phyloP scores from a whole-genome alignment of 2,113 vertebrate species.

The Onychostoma macrolepis region DNA sequence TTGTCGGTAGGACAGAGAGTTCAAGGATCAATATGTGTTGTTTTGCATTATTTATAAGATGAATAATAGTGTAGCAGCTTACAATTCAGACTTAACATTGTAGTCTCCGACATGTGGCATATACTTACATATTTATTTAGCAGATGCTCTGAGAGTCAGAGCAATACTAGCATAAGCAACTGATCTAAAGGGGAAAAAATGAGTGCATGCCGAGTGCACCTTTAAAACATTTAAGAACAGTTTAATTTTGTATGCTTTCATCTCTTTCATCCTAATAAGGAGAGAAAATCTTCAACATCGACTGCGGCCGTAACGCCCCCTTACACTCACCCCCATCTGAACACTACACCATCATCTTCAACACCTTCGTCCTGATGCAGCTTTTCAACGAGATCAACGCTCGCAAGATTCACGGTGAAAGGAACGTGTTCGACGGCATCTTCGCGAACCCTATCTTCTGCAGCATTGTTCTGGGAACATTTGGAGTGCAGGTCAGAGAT shows the following conservation, averaged over 20 bases:
- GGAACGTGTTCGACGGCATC: slow-evolving; percentile 85
- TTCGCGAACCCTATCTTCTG: slow-evolving; percentile 87
- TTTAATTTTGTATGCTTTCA: not conserved
- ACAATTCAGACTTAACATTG: not conserved
- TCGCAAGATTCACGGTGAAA: slow-evolving; percentile 83
- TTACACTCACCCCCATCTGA: slow-evolving; percentile 87
- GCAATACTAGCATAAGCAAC: not conserved
- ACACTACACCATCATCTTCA: slow-evolving; percentile 86
- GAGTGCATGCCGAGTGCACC: not conserved
- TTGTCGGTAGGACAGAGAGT: slow-evolving; percentile 76
- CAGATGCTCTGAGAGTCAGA: not conserved
- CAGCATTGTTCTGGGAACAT: slow-evolving; percentile 82
- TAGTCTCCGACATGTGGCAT: not conserved
- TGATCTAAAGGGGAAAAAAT: not conserved
- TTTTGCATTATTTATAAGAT: slow-evolving; percentile 13
- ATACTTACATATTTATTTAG: not conserved
- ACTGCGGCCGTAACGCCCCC: slow-evolving; percentile 84
- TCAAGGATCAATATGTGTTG: not conserved
- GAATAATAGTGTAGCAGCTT: not conserved
- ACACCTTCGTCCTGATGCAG: slow-evolving; percentile 85
- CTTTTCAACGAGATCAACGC: slow-evolving; percentile 88
- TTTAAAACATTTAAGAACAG: not conserved
- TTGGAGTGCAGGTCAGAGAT: slow-evolving; percentile 76
- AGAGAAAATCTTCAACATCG: slow-evolving; percentile 89
- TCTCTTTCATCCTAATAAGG: slow-evolving; percentile 68